A percentile compares a stretch with the other conserved stretches of the same genome.
These are phyloP conservation scores for Chloroceryle inda DNA, from an alignment of 2,797 vertebrate genomes.

Conservation along the genomic window DNA sequence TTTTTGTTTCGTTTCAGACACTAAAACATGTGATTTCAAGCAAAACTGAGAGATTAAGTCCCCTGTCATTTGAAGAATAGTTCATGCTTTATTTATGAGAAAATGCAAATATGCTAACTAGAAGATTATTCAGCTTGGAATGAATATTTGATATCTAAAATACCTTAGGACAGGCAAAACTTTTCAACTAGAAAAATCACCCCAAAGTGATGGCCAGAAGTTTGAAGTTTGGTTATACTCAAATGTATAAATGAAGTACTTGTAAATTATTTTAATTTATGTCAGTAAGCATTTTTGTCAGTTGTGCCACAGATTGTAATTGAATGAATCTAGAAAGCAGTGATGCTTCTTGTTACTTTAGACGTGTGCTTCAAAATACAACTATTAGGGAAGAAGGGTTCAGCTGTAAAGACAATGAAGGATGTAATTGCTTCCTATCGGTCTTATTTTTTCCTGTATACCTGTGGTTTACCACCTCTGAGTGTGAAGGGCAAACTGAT, in stretches of 20 bases:
- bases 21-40: background rate
- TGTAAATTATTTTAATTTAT: background rate
- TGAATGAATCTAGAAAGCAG: background rate
- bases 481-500: background rate
- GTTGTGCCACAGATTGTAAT: background rate
- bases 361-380: background rate
- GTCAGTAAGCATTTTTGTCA: background rate
- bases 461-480: rapidly evolving
- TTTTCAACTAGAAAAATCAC: background rate
- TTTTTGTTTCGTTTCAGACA: background rate
- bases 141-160: conserved; percentile 41
- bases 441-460: background rate
- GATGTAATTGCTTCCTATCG: rapidly evolving
- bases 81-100: conserved; percentile 53
- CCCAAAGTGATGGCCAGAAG: background rate
- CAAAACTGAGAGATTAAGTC: conserved; percentile 6
- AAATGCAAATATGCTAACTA: conserved; percentile 33
- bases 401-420: background rate
- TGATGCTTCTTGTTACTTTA: background rate
- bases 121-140: conserved; percentile 16
- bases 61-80: conserved; percentile 4
- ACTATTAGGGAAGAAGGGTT: background rate
- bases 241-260: background rate
- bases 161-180: background rate
- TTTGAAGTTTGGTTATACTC: background rate